phyloP scores from a whole-genome alignment of 2,888 invertebrate species.

The Stenolophus ochropezus region DNA sequence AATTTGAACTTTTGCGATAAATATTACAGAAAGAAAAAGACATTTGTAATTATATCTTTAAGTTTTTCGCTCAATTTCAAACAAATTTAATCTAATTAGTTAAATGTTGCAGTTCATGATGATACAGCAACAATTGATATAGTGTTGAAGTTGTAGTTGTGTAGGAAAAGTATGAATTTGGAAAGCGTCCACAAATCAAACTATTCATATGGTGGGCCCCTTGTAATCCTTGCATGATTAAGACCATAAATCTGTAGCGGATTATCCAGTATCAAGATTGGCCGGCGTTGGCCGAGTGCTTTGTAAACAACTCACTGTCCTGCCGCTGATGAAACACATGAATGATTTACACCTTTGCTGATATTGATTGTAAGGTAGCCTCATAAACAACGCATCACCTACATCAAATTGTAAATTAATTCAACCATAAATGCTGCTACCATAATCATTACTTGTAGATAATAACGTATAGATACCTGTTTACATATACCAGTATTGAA shows the following conservation, averaged over 20 bases:
- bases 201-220: neutral
- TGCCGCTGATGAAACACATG: conserved; percentile 17
- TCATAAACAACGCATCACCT: neutral
- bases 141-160: too few relatives aligned
- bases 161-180: too few relatives aligned
- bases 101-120: too few relatives aligned
- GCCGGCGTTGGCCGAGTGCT: conserved; percentile 12
- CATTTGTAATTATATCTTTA: too few relatives aligned
- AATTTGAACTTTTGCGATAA: too few relatives aligned
- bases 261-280: conserved; percentile 42
- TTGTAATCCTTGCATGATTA: conserved; percentile 78
- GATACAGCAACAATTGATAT: too few relatives aligned
- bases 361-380: conserved; percentile 38
- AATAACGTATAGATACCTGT: too few relatives aligned
- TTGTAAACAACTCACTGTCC: conserved; percentile 15
- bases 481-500: too few relatives aligned
- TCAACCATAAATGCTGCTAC: neutral
- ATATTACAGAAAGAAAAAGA: too few relatives aligned
- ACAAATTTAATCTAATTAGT: too few relatives aligned
- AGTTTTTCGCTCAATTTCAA: too few relatives aligned
- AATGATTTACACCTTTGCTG: conserved; percentile 16
- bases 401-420: conserved; percentile 27
- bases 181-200: neutral
- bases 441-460: too few relatives aligned
- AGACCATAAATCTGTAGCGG: conserved; percentile 78